A percentile compares a stretch with the other conserved stretches of the same genome.
These are phyloP conservation scores for Heliconius hermathena DNA, from an alignment of 1,140 invertebrate species.

Conservation along the genomic window DNA sequence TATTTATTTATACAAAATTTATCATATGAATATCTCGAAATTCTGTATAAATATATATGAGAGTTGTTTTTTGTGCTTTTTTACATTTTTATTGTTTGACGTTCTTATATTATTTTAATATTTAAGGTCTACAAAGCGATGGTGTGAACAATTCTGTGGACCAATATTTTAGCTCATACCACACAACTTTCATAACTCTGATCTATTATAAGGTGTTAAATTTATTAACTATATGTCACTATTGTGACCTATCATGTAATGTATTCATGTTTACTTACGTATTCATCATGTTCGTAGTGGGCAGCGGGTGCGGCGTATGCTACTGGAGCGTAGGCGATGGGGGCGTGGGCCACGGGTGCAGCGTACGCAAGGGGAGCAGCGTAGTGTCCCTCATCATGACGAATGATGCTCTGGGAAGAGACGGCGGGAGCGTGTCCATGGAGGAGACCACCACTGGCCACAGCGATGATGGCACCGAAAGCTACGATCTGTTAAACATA, in stretches of 20 bases:
- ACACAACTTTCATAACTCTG: not conserved
- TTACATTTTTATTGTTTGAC: too few species aligned
- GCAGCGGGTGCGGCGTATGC: conserved; percentile 50
- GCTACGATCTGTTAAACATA: conserved; percentile 40
- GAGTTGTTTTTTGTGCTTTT: too few species aligned
- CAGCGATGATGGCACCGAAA: conserved; percentile 55
- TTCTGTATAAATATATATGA: too few species aligned
- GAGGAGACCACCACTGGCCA: conserved; percentile 52
- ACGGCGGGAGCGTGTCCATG: conserved; percentile 57
- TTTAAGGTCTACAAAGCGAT: too few species aligned
- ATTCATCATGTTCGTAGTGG: conserved; percentile 56
- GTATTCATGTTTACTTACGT: conserved; percentile 50
- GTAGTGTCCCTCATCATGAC: conserved; percentile 73
- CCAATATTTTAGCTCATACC: too few species aligned
- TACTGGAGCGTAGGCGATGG: conserved; percentile 54
- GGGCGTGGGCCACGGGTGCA: conserved; percentile 54
- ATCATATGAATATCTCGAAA: too few species aligned
- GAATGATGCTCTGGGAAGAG: conserved; percentile 73
- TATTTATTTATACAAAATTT: too few species aligned
- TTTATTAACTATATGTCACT: not conserved
- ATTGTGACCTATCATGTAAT: not conserved
- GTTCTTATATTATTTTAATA: too few species aligned
- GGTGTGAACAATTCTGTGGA: too few species aligned
- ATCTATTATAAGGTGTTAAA: not conserved
- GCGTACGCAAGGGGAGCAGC: conserved; percentile 67